phyloP scores from a whole-genome alignment of 2,113 vertebrate genomes.

The Aplodontia rufa region DNA sequence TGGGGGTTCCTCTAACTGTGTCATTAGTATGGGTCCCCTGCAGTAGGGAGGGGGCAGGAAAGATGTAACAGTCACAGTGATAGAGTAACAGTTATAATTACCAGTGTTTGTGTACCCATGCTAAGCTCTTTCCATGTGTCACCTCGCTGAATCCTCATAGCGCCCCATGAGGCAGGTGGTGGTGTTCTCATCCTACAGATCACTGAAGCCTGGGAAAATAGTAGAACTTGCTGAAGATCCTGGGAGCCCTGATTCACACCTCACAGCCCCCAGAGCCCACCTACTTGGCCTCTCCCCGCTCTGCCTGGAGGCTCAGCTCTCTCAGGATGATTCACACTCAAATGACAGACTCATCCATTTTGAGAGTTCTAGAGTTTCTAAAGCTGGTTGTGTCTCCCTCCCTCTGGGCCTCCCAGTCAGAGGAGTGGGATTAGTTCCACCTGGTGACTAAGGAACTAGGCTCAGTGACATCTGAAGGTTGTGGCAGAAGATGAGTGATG shows the following conservation, averaged over 20 bases:
- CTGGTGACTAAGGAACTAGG: not conserved
- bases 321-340: not conserved
- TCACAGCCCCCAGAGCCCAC: not conserved
- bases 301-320: not conserved
- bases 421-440: not conserved
- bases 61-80: rapidly evolving
- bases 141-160: not conserved
- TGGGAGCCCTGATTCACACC: not conserved
- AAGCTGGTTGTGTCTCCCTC: not conserved
- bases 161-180: not conserved
- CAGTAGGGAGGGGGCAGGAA: not conserved
- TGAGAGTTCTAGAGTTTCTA: not conserved
- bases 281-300: not conserved
- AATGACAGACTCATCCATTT: not conserved
- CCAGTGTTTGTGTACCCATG: not conserved
- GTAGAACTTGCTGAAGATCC: not conserved
- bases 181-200: not conserved
- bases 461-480: not conserved
- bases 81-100: not conserved
- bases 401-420: no score
- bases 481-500: not conserved
- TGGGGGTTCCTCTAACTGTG: not conserved
- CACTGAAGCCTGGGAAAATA: not conserved
- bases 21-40: not conserved
- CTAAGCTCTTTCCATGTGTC: not conserved